Conservation (phyloP, 2,888 invertebrate species). For the Drosophila borborema region DNA sequence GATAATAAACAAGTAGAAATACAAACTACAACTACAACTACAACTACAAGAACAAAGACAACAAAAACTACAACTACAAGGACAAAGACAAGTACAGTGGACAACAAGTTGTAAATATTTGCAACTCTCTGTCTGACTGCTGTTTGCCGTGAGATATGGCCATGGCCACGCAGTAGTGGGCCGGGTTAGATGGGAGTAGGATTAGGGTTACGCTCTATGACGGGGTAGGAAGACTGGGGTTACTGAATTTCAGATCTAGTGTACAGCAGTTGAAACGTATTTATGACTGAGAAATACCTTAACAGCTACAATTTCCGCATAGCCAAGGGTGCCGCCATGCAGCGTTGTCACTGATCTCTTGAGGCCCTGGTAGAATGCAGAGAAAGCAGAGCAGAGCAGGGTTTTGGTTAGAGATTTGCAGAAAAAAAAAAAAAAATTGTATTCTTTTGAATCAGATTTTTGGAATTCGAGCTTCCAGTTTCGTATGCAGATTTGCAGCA, state of each 20-base stretch:
- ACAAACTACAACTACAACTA: constrained; percentile 35
- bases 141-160: constrained; percentile 64
- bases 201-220: neutral
- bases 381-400: constrained; percentile 52
- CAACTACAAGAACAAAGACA: constrained; percentile 19
- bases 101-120: constrained; percentile 77
- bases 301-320: constrained; percentile 98
- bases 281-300: constrained; percentile 89
- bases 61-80: constrained; percentile 20
- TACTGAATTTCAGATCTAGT: constrained; percentile 35
- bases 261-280: constrained; percentile 50
- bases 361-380: constrained; percentile 88
- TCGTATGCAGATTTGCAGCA: constrained; percentile 64
- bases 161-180: constrained; percentile 24
- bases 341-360: constrained; percentile 97
- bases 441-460: constrained; percentile 28
- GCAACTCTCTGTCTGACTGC: constrained; percentile 52
- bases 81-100: constrained; percentile 39
- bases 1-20: constrained; percentile 71
- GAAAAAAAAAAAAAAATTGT: neutral
- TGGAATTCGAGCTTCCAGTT: constrained; percentile 36
- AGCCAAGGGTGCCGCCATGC: constrained; percentile 93
- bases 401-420: constrained; percentile 23
- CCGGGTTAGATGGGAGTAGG: neutral
- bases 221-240: neutral